phyloP scores from a whole-genome alignment of 2,113 vertebrate genomes.

The Sceloporus tristichus region DNA sequence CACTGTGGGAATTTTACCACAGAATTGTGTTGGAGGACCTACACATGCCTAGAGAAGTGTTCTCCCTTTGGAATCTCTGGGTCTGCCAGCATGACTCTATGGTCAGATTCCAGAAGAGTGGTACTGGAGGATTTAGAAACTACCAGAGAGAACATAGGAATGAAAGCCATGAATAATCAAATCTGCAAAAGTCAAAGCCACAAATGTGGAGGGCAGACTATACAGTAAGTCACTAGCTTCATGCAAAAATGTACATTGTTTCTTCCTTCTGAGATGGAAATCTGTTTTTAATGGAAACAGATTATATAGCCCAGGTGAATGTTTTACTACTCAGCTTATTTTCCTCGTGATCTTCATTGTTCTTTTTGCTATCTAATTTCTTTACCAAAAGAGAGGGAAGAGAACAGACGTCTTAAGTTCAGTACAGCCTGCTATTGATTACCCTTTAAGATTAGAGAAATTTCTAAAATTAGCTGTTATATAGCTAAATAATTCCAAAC shows the following conservation, averaged over 20 bases:
- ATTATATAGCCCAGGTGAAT: not conserved
- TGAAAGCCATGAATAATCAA: no score
- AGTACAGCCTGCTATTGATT: not conserved
- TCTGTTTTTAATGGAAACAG: not conserved
- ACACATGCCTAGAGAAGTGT: no score
- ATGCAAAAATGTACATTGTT: not conserved
- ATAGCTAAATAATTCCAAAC: conserved; percentile 32
- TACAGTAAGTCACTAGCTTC: no score
- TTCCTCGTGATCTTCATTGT: not conserved
- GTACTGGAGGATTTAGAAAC: no score
- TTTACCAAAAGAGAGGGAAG: not conserved
- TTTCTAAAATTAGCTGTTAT: not conserved
- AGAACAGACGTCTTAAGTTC: not conserved
- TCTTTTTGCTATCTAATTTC: not conserved
- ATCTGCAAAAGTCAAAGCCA: no score
- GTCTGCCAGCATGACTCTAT: no score
- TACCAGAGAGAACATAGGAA: no score
- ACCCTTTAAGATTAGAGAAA: not conserved
- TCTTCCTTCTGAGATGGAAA: not conserved
- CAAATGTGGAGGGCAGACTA: no score
- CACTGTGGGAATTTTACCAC: no score
- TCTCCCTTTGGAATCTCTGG: no score
- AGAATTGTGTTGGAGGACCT: no score
- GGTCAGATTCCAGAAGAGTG: no score
- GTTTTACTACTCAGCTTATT: not conserved